Base-by-base conservation (phyloP, 37 sponge, comb jelly and placozoan genomes). In the Corticium candelabrum region DNA sequence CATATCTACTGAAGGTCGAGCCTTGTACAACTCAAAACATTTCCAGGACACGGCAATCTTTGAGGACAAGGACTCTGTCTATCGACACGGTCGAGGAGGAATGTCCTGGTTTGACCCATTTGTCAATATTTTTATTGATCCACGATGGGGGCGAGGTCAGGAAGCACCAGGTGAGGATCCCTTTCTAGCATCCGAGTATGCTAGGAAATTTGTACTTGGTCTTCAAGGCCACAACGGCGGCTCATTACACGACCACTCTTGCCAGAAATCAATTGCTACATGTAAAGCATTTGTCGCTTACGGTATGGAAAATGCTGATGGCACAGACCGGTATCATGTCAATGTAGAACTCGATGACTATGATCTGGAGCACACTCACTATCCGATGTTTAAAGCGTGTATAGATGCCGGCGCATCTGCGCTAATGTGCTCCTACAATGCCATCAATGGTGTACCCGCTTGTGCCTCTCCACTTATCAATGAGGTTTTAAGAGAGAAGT, bases 311-410 rank as follows among this genome's bases (percentile, higher is more conserved):
- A 70, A 70, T 34, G 5, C 31, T 7, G 36, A 15, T 29, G 73
- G 73, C 33, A 15, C 31, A 32, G 21, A 4, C 4, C 73, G 82
- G 1, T 38, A 75, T 56, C 21, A 36, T 35, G 83, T 87, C 78
- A 87, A 84, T 77, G 88, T 84, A 33, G 74, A 83, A 7, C 77
- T 83, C 37, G 34, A 76, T 39, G 88, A 87, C 41, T 84, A 87
- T 74, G 86, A 86, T 38, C 40, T 86, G 7, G 81, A 77, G 37
- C 83, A 82, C 76, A 30, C 5, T 15, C 21, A 70, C 73, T 70
- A 5, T 4, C 31, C 21, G 5, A 7, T 32, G 73, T 70, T 70
- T 15, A 7, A 32, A 7, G 4, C 35, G 4, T 70, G 73, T 34
- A 32, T 70, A 7, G 73, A 70, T 4, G 73, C 73, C 21, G 31